These are phyloP conservation scores for Leucania comma DNA, from an alignment of 2,888 invertebrate species.

Conservation along the genomic window DNA sequence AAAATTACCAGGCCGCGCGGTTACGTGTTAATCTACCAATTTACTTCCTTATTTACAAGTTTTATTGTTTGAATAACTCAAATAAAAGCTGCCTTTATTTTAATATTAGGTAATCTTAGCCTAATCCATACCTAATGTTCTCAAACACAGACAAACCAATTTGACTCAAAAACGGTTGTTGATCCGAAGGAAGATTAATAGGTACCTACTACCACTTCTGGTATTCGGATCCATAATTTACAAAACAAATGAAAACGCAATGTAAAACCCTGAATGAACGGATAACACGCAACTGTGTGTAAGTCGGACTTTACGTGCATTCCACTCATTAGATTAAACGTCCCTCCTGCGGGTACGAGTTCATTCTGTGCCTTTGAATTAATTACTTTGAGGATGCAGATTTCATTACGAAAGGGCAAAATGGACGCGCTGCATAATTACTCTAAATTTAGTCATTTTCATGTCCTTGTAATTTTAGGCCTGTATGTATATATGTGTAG, in stretches of 20 bases:
- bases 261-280: conserved; percentile 2
- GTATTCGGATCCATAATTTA: not conserved
- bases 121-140: not conserved
- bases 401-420: conserved; percentile 60
- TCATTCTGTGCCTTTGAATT: conserved; percentile 55
- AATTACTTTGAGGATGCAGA: conserved; percentile 63
- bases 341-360: conserved; percentile 40
- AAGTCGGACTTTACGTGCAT: conserved; percentile 58
- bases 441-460: conserved; percentile 56
- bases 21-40: conserved; percentile 33
- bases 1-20: conserved; percentile 11
- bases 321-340: conserved; percentile 65
- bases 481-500: conserved; percentile 33
- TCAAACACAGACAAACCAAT: not conserved
- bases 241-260: conserved; percentile 6
- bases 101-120: not conserved
- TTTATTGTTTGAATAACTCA: not conserved
- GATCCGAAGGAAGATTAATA: not conserved
- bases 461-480: conserved; percentile 54
- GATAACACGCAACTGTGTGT: conserved; percentile 14
- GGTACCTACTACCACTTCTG: not conserved
- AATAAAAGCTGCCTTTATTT: not conserved
- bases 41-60: conserved; percentile 26
- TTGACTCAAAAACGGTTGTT: not conserved
- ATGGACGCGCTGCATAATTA: conserved; percentile 55